Conservation (phyloP, 2,888 invertebrate genomes). For the Drosophila anomelani region DNA sequence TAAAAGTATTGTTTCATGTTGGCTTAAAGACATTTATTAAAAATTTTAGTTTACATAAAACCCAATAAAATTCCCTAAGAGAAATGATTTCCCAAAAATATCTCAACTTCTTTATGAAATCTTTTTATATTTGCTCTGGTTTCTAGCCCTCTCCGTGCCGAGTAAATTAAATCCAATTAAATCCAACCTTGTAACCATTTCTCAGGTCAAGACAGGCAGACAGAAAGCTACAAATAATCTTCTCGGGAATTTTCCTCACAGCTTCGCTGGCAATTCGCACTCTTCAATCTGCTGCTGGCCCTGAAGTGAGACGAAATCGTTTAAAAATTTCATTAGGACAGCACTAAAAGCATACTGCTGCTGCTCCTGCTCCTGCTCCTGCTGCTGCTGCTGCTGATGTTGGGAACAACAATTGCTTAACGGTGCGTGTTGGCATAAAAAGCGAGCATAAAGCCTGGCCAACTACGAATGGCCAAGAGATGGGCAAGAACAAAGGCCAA, state of each 20-base stretch:
- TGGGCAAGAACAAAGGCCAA: constrained; percentile 41
- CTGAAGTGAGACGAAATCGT: constrained; percentile 39
- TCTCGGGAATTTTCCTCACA: background rate
- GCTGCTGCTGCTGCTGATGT: background rate
- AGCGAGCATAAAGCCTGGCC: constrained; percentile 57
- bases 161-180: constrained; percentile 19
- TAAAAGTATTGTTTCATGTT: background rate
- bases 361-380: too few species aligned
- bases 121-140: background rate
- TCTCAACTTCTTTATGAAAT: background rate
- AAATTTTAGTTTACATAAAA: background rate
- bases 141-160: background rate
- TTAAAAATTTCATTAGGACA: constrained; percentile 56
- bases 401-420: constrained; percentile 34
- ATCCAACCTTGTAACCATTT: constrained; percentile 30
- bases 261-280: constrained; percentile 3
- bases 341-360: constrained; percentile 44
- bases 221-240: constrained; percentile 16
- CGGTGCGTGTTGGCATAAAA: constrained; percentile 65
- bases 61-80: background rate
- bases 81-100: background rate
- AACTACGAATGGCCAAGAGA: constrained; percentile 38
- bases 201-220: background rate
- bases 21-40: background rate
- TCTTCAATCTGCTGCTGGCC: constrained; percentile 33